These are phyloP conservation scores for Carabus problematicus DNA, from an alignment of 2,888 invertebrate species.

Conservation along the genomic window DNA sequence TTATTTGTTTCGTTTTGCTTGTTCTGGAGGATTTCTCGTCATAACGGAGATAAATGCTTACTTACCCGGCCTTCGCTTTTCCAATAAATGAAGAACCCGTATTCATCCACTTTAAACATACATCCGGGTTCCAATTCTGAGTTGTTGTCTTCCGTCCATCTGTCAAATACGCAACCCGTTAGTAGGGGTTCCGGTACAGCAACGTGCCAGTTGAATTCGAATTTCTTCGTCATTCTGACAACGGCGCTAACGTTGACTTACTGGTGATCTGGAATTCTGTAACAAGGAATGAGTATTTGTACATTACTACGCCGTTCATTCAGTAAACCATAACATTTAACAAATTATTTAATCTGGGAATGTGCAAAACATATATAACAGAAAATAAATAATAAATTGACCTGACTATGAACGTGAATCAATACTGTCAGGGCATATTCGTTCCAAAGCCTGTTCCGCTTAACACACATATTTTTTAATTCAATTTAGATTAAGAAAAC, in stretches of 20 bases:
- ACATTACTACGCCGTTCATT: too few species aligned
- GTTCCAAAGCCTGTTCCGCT: too few species aligned
- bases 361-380: too few species aligned
- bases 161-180: conserved; percentile 89
- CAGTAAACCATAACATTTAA: too few species aligned
- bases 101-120: conserved; percentile 93
- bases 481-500: too few species aligned
- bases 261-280: too few species aligned
- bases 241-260: conserved; percentile 2
- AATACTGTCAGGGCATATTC: too few species aligned
- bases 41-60: conserved; percentile 9
- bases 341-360: too few species aligned
- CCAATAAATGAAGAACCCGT: conserved; percentile 98
- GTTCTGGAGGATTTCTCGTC: neutral
- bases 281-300: too few species aligned
- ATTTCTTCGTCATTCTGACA: conserved; percentile 89
- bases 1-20: neutral
- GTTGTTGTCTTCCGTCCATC: conserved; percentile 98
- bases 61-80: conserved; percentile 93
- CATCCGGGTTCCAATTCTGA: conserved; percentile 88
- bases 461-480: too few species aligned
- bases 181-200: conserved; percentile 88
- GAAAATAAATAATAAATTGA: too few species aligned
- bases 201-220: conserved; percentile 98
- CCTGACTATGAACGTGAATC: too few species aligned